Conservation (phyloP, 1,140 invertebrate genomes). For the Meloidogyne floridensis region DNA sequence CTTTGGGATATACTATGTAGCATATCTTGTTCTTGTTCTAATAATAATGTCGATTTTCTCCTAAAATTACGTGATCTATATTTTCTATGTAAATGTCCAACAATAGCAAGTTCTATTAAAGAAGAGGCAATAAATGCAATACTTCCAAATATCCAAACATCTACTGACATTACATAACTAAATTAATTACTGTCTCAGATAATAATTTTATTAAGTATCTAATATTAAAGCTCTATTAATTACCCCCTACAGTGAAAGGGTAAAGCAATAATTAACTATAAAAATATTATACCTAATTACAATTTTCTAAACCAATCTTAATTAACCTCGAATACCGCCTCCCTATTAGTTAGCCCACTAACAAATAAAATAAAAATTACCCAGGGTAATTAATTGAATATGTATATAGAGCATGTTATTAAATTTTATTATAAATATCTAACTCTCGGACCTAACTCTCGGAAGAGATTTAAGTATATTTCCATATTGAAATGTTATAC, state of each 20-base stretch:
- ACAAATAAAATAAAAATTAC: too few species aligned
- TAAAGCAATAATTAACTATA: too few species aligned
- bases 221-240: too few species aligned
- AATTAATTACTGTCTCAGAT: too few species aligned
- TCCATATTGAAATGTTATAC: slow-evolving; percentile 60
- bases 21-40: slow-evolving; percentile 1
- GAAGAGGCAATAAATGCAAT: slow-evolving; percentile 37
- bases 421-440: background rate
- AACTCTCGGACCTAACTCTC: slow-evolving; percentile 52
- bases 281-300: too few species aligned
- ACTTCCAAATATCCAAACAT: slow-evolving; percentile 46
- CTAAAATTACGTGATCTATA: background rate
- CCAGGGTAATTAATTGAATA: too few species aligned
- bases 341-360: too few species aligned
- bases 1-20: background rate
- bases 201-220: too few species aligned
- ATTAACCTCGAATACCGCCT: too few species aligned
- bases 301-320: too few species aligned
- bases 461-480: slow-evolving; percentile 63
- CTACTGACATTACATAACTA: slow-evolving; percentile 49
- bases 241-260: too few species aligned
- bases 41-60: slow-evolving; percentile 7
- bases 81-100: slow-evolving; percentile 46
- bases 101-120: slow-evolving; percentile 49
- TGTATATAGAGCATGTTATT: too few species aligned